A percentile compares a stretch with the other conserved stretches of the same genome.
These are phyloP conservation scores for Varecia variegata DNA, from an alignment of 2,797 vertebrate genomes.

Conservation along the genomic window DNA sequence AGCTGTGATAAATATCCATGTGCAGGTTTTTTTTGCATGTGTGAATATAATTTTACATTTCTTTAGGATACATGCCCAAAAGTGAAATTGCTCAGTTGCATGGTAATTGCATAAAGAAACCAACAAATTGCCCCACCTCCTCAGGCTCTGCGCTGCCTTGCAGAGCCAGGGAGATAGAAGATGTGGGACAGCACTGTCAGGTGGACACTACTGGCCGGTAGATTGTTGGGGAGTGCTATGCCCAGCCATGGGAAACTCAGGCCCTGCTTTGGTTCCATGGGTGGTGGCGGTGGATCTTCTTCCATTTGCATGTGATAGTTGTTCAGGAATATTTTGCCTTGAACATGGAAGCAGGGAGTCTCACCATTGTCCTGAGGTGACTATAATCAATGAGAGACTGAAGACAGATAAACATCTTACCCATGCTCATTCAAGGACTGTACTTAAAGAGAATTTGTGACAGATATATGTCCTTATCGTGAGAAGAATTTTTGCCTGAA, in stretches of 20 bases:
- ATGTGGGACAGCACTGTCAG: conserved; percentile 89
- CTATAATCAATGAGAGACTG: conserved; percentile 78
- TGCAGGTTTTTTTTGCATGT: background rate
- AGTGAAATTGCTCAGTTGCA: background rate
- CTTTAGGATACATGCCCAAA: background rate
- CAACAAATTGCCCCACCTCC: background rate
- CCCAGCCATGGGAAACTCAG: background rate
- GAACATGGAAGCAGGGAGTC: conserved; percentile 92
- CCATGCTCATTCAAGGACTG: conserved; percentile 90
- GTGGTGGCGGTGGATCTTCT: conserved; percentile 89
- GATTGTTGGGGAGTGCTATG: conserved; percentile 79
- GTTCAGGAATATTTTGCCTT: conserved; percentile 93
- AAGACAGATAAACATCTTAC: conserved; percentile 83
- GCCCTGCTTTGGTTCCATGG: background rate
- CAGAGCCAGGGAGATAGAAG: conserved; percentile 84
- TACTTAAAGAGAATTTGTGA: conserved; percentile 89
- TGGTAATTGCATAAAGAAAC: background rate
- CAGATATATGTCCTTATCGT: conserved; percentile 91
- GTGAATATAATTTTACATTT: background rate
- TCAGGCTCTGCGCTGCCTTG: rapidly evolving
- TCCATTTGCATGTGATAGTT: conserved; percentile 94
- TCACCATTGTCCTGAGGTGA: conserved; percentile 91
- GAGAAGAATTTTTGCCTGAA: conserved; percentile 94
- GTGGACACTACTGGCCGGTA: conserved; percentile 86
- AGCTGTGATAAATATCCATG: background rate